Evolutionary conservation across 2,113 vertebrate genomes (phyloP).

Genomic region (Campylorhamphus procurvoides): DNA sequence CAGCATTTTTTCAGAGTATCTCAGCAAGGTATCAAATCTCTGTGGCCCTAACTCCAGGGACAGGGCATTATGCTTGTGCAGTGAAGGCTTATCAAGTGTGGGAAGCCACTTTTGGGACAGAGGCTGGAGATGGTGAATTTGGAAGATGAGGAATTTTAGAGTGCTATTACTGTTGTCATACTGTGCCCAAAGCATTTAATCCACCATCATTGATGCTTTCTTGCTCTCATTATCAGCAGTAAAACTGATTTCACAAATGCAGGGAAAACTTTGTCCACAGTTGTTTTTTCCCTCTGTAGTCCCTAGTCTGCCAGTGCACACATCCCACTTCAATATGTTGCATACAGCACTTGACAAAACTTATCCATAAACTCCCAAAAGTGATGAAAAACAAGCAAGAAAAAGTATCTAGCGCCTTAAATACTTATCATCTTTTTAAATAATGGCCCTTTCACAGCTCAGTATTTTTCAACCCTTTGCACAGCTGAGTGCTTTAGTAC

Average conservation of each 20-base stretch:
- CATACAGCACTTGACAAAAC: accelerated
- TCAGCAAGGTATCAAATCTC: not conserved
- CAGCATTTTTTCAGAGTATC: not conserved
- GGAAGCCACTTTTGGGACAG: not conserved
- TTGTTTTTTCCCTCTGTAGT: not conserved
- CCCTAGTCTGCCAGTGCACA: not conserved
- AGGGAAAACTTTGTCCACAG: not conserved
- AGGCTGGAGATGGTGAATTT: not conserved
- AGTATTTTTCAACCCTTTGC: not conserved
- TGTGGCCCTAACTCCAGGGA: too few species aligned
- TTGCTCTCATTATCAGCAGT: not conserved
- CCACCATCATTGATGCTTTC: not conserved
- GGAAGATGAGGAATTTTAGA: not conserved
- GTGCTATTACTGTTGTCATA: accelerated
- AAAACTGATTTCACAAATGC: not conserved
- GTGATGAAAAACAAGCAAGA: not conserved
- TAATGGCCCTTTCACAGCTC: not conserved
- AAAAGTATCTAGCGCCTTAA: not conserved
- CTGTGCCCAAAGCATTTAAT: not conserved
- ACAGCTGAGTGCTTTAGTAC: not conserved
- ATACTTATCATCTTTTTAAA: not conserved
- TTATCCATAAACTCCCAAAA: not conserved
- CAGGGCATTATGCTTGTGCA: too few species aligned
- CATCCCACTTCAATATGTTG: accelerated
- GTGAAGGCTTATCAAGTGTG: accelerated